Evolutionary conservation across 2,888 invertebrate species (phyloP).

Genomic region (Ornithoptera priamus): DNA sequence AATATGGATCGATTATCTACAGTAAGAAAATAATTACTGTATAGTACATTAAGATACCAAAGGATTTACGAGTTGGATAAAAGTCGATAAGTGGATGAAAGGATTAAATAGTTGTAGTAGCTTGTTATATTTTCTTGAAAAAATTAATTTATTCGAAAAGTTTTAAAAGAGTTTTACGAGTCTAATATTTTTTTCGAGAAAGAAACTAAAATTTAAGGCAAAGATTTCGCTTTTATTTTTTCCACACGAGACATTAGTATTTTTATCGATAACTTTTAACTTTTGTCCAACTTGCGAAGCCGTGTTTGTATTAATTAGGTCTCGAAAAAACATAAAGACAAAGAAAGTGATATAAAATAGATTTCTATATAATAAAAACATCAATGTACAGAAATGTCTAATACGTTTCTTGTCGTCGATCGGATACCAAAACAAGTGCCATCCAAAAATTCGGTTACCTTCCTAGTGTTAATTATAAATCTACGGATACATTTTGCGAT

Average conservation of each 20-base stretch:
- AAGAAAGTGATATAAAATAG: slow-evolving; percentile 72
- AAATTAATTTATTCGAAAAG: neutral
- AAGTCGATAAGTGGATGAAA: neutral
- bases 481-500: slow-evolving; percentile 66
- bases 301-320: slow-evolving; percentile 1
- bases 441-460: slow-evolving; percentile 67
- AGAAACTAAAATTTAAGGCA: neutral
- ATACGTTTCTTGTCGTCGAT: slow-evolving; percentile 10
- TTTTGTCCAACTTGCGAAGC: slow-evolving; percentile 1
- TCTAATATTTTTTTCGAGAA: neutral
- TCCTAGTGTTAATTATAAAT: slow-evolving; percentile 62
- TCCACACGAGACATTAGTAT: too few relatives aligned
- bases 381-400: neutral
- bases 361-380: slow-evolving; percentile 41
- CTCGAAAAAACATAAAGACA: slow-evolving; percentile 19
- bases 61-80: slow-evolving; percentile 3
- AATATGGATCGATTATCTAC: neutral
- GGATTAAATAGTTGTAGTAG: too few relatives aligned
- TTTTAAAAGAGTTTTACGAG: neutral
- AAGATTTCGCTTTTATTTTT: neutral
- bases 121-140: too few relatives aligned
- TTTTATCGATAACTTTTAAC: neutral
- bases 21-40: neutral
- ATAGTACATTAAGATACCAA: neutral
- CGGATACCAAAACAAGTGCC: slow-evolving; percentile 51